phyloP scores from a whole-genome alignment of 1,140 invertebrate genomes.

The Trichonephila clavipes region DNA sequence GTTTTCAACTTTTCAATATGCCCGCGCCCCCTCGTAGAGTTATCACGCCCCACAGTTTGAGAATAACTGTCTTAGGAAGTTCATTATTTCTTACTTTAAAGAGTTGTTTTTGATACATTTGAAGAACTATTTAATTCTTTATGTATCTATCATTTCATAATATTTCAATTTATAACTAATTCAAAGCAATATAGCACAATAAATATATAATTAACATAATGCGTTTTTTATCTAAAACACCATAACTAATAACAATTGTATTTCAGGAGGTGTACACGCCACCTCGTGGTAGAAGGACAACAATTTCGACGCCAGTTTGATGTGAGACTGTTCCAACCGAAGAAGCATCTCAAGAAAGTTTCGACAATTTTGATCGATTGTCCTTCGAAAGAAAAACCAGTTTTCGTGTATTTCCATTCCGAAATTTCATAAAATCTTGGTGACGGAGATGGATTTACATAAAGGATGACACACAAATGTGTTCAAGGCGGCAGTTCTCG shows the following conservation, averaged over 20 bases:
- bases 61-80: too few relatives aligned
- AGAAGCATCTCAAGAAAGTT: background rate
- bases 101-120: too few relatives aligned
- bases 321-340: background rate
- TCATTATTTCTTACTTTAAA: too few relatives aligned
- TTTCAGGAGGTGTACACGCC: conserved; percentile 73
- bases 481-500: conserved; percentile 14
- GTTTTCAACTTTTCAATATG: too few relatives aligned
- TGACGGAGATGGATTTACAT: conserved; percentile 13
- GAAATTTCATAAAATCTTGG: background rate
- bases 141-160: too few relatives aligned
- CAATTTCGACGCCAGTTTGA: conserved; percentile 73
- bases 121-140: too few relatives aligned
- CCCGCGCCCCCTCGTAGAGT: too few relatives aligned
- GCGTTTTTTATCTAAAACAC: too few relatives aligned
- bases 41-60: too few relatives aligned
- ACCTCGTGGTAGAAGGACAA: conserved; percentile 67
- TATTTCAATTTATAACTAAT: too few relatives aligned
- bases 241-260: background rate
- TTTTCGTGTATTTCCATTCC: conserved; percentile 40
- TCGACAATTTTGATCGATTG: conserved; percentile 71
- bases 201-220: too few relatives aligned
- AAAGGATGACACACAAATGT: conserved; percentile 19
- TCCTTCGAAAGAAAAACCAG: conserved; percentile 47
- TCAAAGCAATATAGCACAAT: too few relatives aligned